These are phyloP conservation scores for Platycheirus albimanus DNA, from an alignment of 2,888 invertebrate genomes.

Conservation along the genomic window DNA sequence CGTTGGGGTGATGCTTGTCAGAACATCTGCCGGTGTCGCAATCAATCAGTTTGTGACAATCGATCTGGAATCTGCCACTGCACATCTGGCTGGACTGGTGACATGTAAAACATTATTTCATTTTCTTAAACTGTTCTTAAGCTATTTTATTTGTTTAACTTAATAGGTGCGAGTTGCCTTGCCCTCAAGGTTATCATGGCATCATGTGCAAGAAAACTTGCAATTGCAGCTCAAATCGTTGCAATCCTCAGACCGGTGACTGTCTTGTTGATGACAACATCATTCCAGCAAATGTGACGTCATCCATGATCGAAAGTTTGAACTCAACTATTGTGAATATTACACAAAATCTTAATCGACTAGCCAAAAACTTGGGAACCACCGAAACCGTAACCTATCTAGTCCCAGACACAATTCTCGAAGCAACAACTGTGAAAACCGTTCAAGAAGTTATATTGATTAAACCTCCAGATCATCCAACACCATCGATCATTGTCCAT, in stretches of 20 bases:
- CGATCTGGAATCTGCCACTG: slow-evolving; percentile 87
- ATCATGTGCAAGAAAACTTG: slow-evolving; percentile 81
- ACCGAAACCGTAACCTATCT: slow-evolving; percentile 61
- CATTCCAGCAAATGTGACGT: slow-evolving; percentile 77
- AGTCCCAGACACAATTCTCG: slow-evolving; percentile 68
- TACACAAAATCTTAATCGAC: slow-evolving; percentile 80
- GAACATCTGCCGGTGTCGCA: slow-evolving; percentile 86
- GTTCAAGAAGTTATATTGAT: slow-evolving; percentile 81
- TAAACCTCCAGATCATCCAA: slow-evolving; percentile 78
- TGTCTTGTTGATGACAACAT: slow-evolving; percentile 62
- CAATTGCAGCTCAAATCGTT: slow-evolving; percentile 77
- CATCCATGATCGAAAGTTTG: slow-evolving; percentile 80
- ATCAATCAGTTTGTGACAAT: slow-evolving; percentile 86
- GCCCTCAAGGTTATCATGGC: slow-evolving; percentile 80
- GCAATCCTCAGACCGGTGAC: slow-evolving; percentile 76
- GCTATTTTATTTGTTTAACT: not conserved
- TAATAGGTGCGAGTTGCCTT: slow-evolving; percentile 80
- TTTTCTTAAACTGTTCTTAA: not conserved
- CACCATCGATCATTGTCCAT: slow-evolving; percentile 81
- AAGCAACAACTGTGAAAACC: slow-evolving; percentile 76
- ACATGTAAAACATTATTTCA: slow-evolving; percentile 84
- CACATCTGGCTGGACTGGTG: slow-evolving; percentile 87
- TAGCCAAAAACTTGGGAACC: slow-evolving; percentile 78
- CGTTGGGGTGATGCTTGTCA: slow-evolving; percentile 91
- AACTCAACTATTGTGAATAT: slow-evolving; percentile 81